Percentiles rank a stretch among this genome's conserved stretches.
Conservation (phyloP, 2,113 vertebrate genomes). For the Channa argus region DNA sequence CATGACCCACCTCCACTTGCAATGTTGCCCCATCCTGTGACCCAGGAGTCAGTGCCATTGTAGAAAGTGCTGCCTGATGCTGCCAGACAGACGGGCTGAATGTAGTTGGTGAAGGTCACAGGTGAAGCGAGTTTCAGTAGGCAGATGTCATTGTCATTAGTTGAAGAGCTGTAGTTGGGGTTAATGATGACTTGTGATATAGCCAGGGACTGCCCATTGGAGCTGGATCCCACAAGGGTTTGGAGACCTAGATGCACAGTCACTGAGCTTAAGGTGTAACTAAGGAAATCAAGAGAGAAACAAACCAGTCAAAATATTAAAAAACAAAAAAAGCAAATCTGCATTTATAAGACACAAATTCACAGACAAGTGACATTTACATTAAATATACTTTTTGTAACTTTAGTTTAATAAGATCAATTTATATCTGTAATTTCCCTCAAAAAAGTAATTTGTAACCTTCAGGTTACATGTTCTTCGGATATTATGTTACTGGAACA, state of each 20-base stretch:
- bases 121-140: conserved; percentile 76
- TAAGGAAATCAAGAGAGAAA: background rate
- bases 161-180: conserved; percentile 22
- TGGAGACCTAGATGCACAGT: conserved; percentile 50
- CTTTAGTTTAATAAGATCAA: too few relatives aligned
- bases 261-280: fast-evolving
- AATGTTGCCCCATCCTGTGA: conserved; percentile 87
- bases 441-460: too few relatives aligned
- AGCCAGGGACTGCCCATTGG: background rate
- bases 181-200: conserved; percentile 61
- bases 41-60: conserved; percentile 70
- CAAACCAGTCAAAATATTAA: too few relatives aligned
- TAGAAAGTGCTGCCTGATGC: conserved; percentile 73
- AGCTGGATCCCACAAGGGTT: conserved; percentile 7
- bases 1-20: conserved; percentile 70
- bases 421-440: too few relatives aligned
- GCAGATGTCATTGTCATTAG: conserved; percentile 77
- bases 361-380: too few relatives aligned
- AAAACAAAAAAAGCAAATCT: background rate
- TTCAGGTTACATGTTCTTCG: too few relatives aligned
- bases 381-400: too few relatives aligned
- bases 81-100: conserved; percentile 84
- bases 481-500: too few relatives aligned
- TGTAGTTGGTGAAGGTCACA: conserved; percentile 65
- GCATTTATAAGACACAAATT: too few relatives aligned